Evolutionary conservation across 2,113 vertebrate genomes (phyloP), one percentile per base, ranked within the genome.

Genomic region (Nerophis lumbriciformis): DNA sequence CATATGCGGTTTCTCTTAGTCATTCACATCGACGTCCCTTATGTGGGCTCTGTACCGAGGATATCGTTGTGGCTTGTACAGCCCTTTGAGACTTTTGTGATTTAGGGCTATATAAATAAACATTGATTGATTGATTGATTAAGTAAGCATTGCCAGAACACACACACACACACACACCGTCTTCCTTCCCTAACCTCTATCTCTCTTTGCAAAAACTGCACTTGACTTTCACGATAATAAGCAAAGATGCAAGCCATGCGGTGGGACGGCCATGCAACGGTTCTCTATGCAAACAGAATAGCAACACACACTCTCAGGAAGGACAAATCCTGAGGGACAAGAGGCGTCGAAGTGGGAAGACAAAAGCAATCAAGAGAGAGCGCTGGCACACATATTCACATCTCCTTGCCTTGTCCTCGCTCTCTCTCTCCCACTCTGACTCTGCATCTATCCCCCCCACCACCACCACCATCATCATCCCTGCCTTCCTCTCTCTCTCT

Each of bases 321-420:
- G 44, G 64, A 82, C 57, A 73, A 78, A 81, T 77, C 79, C 61
- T 72, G 14, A 59, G 79, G 76, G 76, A 76, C 53, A 60, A 67
- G 54, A 49, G 48, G 67, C 53, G 59, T 71, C 54, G 38, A 82
- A 75, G 65, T 69, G 66, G 76, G 72, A 74, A 47, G 49, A 68
- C 66, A 66, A 74, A 12, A 69, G 65, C 50, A 45, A 72, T 49
- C 42, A 64, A 75, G 68, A 67, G 73, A 74, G 35, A 69, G 53
- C 39, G 54, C 61, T 49, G 36, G 56, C 62, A 65, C 16, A 4
- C 72, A 69, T 61, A 66, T 75, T 67, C 69, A 69, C 77, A 76
- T 75, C 72, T 74, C 76, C 59, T 61, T 72, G 56, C 72, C 77
- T 65, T 65, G 48, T 84, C 71, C 71, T 35, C 75, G 58, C 61